Evolutionary conservation across 2,888 invertebrate species (phyloP), one percentile per base, ranked within the genome.

Genomic region (Drosophila atroscutellata): DNA sequence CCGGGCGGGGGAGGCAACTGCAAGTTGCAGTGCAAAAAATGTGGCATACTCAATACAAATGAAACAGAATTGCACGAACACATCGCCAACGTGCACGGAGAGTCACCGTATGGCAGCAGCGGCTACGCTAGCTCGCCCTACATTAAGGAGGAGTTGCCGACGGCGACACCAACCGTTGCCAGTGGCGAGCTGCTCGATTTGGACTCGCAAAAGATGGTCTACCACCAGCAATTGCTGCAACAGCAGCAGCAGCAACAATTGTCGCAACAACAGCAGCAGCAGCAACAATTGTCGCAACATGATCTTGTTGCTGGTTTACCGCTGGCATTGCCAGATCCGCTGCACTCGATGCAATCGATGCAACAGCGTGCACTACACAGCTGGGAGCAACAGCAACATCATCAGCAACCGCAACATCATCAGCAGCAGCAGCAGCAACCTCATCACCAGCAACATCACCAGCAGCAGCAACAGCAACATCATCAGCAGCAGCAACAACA

Each of bases 141-240:
- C 60, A 91, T 92, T 18, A 92, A 92, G 66, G 92, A 92, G 65
- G 92, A 92, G 75, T 73, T 90, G 64, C 86, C 88, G 45, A 64
- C 94, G 61, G 81, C 71, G 64, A 18, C 80, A 77, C 68, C 72
- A 64, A 60, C 94, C 94, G 80, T 92, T 89, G 91, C 91, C 72
- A 86, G 90, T 2, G 87, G 88, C 1, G 97, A 98, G 89, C 96
- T 98, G 77, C 94, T 98, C 63, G 98, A 98, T 92, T 93, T 98
- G 72, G 98, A 98, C 91, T 97, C 97, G 1, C 97, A 98, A 91
- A 97, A 97, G 93, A 97, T 98, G 77, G 97, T 98, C 2, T 93
- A 93, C 74, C 91, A 91, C 37, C 86, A 86, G 69, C 83, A 88
- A 26, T 51, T 86, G 68, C 51, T 86, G 68, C 90, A 77, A 13